Base-by-base conservation (phyloP, 2,113 vertebrate species). In the Aegotheles bennettii region DNA sequence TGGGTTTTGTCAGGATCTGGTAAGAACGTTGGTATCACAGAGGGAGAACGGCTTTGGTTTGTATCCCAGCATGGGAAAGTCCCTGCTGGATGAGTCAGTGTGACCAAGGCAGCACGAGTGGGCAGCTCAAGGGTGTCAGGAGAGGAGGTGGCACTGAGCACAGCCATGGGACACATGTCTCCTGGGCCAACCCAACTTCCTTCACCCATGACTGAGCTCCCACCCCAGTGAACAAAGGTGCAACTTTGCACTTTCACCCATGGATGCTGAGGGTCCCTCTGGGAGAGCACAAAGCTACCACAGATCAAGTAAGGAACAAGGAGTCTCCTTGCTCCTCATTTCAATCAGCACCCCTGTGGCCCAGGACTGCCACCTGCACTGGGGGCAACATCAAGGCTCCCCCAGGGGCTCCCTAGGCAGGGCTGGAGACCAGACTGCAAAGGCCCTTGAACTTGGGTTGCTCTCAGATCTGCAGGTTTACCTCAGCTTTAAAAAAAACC, bases 21-120 rank as follows among this genome's bases (percentile, higher is more conserved):
- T 1, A 5, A 53, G 42, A 67, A 2, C 0, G 1, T 21, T 16
- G 74, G 47, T 16, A 26, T 2, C 0, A 0, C 36, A 71, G 71
- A 70, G 38, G 1, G 18, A 53, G 10, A 50, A 18, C 0, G 3
- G 61, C 53, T 75, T 79, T 77, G 59, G 15, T 69, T 85, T 48
- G 59, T 38, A 43, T 2, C 8, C 21, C 29, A 17, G 47, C 0
- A 8, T 35, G 65, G 61, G 65, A 33, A 71, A 75, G 33, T 13
- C 57, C 5, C 42, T 6, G 28, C 31, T 61, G 69, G 29, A 88
- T 80, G n/a, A 76, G 36, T 16, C 15, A 14, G 18, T 29, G 0
- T 4, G 31, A 36, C 4, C 42, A 21, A n/a, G 28, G 19, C 0
- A 3, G 31, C 53, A 56, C 33, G 53, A 56, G 18, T 17, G 17